Evolutionary conservation across 2,113 vertebrate genomes (phyloP), one percentile per base, ranked within the genome.

Genomic region (Naja naja): DNA sequence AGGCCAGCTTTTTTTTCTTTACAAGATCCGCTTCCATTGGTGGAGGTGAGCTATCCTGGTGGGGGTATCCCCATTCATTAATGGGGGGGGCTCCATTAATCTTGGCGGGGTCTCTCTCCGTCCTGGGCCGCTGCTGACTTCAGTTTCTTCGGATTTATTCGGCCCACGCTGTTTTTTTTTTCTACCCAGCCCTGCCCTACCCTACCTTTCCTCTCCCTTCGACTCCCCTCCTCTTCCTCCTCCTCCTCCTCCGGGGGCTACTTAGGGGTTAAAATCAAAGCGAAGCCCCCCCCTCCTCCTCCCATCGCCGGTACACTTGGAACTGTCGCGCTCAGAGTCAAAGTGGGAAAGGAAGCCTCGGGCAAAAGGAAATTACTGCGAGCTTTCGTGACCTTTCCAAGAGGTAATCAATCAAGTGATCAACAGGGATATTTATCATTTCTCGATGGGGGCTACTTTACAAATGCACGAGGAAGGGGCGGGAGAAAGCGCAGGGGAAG

Each of bases 351-450:
- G 98, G 97, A 97, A 98, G 99, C 99, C 99, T 98, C 97, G 97
- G 98, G 99, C 99, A 96, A 98, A 98, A 98, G 99, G 99, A 99
- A 99, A 99, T 99, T 99, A 99, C 99, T 98, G 98, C 97, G 98
- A 98, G 98, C 98, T 99, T 97, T 98, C 97, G 97, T 99, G 99
- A 99, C 99, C 99, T 99, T 98, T 99, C 98, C 97, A 98, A 98
- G 98, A 99, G 98, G 98, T 99, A 99, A 99, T 99, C 99, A 99
- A 99, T 99, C 99, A 99, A 99, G 98, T 99, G 99, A 99, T 99
- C 99, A 99, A 98, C 98, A 98, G 98, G 98, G 98, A 99, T 99
- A 99, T 99, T 99, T 99, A 99, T 99, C 99, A 99, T 98, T 97
- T 98, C 98, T 98, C 95, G 98, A 98, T 98, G 98, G 98, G 69